These are phyloP conservation scores for Sesamia nonagrioides DNA, from an alignment of 1,140 invertebrate species.

Conservation along the genomic window DNA sequence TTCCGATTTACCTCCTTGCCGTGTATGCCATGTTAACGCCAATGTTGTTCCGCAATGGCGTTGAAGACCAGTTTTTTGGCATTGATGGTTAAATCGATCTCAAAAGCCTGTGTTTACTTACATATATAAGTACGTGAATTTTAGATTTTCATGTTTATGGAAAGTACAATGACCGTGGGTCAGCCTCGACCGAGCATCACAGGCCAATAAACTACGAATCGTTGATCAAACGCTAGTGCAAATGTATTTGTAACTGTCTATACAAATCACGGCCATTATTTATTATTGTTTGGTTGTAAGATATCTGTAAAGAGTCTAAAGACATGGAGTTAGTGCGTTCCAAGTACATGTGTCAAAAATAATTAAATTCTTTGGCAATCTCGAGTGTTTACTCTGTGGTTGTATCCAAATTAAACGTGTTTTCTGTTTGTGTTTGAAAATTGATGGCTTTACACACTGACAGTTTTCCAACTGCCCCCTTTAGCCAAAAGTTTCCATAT, in stretches of 20 bases:
- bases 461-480: too few relatives aligned
- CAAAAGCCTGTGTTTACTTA: background rate
- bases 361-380: background rate
- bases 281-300: constrained; percentile 3
- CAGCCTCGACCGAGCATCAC: background rate
- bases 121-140: background rate
- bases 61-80: background rate
- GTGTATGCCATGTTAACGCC: background rate
- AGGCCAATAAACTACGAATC: constrained; percentile 6
- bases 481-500: too few relatives aligned
- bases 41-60: constrained; percentile 8
- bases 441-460: background rate
- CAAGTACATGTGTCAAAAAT: background rate
- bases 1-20: background rate
- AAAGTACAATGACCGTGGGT: constrained; percentile 1
- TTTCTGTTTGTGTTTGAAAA: background rate
- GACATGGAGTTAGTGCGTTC: background rate
- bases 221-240: background rate
- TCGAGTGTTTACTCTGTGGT: background rate
- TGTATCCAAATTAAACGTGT: background rate
- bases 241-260: background rate
- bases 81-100: background rate
- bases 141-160: background rate
- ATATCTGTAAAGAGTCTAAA: background rate
- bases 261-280: background rate